Evolutionary conservation across 2,113 vertebrate species (phyloP), one percentile per base, ranked within the genome.

Genomic region (Xiphophorus maculatus): DNA sequence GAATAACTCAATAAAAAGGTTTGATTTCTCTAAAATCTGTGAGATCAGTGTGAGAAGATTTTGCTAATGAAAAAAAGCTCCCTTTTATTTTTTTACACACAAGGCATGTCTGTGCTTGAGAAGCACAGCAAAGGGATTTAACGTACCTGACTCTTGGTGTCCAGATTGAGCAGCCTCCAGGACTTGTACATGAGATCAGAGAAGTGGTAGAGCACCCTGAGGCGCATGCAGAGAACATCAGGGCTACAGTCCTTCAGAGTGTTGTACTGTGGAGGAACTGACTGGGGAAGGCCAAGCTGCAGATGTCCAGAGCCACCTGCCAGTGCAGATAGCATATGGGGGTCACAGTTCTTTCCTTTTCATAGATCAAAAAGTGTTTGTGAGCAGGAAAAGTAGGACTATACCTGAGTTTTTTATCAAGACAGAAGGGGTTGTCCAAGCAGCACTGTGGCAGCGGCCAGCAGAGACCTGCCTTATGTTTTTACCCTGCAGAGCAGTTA

Each of bases 141-240:
- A 60, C 9, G 4, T 79, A 95, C 95, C 89, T 89, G 89, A 73
- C 90, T 92, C 66, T 81, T 91, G 62, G 93, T 65, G 54, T 93
- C 90, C 69, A 96, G 87, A 87, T 94, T 94, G 7, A 96, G 89
- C 48, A 96, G 93, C 82, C 94, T 91, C 95, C 95, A 96, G 60
- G 95, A 96, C 84, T 93, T 96, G 85, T 95, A 95, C 95, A 96
- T 95, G 73, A 95, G 93, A 84, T 96, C 95, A 86, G 95, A 96
- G 79, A 96, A 96, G 90, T 94, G 93, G 81, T 94, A 90, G 28
- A 96, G 94, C 1, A 95, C 93, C 63, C 92, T 81, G 68, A 96
- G 93, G 30, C 95, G 94, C 74, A 90, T 86, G 84, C 90, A 89
- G 19, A 96, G 93, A 48, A 91, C 83, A 28, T 91, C 84, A 5